Percentiles rank a stretch among this genome's conserved stretches.
These are phyloP conservation scores for Dunckerocampus dactyliophorus DNA, from an alignment of 2,113 vertebrate genomes.

Conservation along the genomic window DNA sequence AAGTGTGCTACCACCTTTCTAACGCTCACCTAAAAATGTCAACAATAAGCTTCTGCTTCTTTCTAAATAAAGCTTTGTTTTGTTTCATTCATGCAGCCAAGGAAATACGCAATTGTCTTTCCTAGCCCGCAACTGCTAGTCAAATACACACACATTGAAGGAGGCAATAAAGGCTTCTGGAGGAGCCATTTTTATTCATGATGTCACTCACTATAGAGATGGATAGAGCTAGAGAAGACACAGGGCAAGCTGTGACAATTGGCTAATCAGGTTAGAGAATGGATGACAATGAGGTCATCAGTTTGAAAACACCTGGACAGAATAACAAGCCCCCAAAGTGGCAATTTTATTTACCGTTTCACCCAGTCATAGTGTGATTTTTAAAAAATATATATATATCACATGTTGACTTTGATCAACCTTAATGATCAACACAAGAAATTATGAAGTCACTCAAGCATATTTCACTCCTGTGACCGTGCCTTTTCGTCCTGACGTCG, in stretches of 20 bases:
- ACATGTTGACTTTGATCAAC: too few relatives aligned
- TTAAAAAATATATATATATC: too few relatives aligned
- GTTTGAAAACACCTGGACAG: too few relatives aligned
- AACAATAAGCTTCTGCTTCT: neutral
- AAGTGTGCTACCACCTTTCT: neutral
- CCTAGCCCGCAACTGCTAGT: neutral
- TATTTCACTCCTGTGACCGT: too few relatives aligned
- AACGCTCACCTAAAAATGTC: slow-evolving; percentile 19
- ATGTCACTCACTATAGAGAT: neutral
- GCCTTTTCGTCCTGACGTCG: too few relatives aligned
- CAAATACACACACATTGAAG: neutral
- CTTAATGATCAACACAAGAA: too few relatives aligned
- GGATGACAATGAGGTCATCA: neutral
- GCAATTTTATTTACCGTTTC: too few relatives aligned
- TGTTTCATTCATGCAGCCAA: neutral
- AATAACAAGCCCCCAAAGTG: too few relatives aligned
- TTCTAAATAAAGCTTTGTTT: neutral
- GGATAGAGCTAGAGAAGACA: neutral
- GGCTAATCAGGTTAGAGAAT: slow-evolving; percentile 1
- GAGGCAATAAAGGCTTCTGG: neutral
- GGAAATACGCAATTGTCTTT: neutral
- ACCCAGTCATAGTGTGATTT: too few relatives aligned
- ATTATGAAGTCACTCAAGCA: too few relatives aligned
- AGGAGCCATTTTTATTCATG: slow-evolving; percentile 4
- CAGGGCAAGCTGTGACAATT: neutral